Percentiles rank a stretch among this genome's conserved stretches.
phyloP scores from a whole-genome alignment of 2,888 invertebrate species.

The Boloria selene region DNA sequence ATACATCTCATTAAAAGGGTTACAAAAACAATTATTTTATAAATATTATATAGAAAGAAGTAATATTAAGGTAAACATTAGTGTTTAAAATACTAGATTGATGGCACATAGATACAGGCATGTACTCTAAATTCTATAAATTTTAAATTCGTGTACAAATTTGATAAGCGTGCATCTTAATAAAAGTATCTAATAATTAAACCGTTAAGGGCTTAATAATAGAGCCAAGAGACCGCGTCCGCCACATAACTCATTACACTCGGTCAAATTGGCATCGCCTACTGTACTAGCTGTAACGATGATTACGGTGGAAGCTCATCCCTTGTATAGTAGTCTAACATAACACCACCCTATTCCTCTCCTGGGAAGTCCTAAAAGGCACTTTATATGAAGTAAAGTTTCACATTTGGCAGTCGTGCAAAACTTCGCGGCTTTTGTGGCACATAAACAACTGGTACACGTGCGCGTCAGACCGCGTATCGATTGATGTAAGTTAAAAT shows the following conservation, averaged over 20 bases:
- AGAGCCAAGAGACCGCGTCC: conserved; percentile 47
- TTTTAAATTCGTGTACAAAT: too few relatives aligned
- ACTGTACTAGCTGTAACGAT: conserved; percentile 73
- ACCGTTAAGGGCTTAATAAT: conserved; percentile 13
- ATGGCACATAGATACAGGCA: too few relatives aligned
- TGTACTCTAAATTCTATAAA: too few relatives aligned
- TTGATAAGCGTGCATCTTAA: not conserved
- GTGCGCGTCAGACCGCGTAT: conserved; percentile 71
- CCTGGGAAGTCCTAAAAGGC: conserved; percentile 73
- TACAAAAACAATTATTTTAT: conserved; percentile 3
- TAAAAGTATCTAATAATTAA: conserved; percentile 34
- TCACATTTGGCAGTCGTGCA: conserved; percentile 75
- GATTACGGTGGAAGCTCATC: conserved; percentile 67
- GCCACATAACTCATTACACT: conserved; percentile 66
- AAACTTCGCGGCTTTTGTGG: conserved; percentile 76
- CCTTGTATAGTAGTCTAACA: conserved; percentile 66
- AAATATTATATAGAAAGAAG: too few relatives aligned
- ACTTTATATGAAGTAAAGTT: conserved; percentile 62
- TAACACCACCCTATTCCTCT: conserved; percentile 57
- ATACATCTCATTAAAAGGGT: not conserved
- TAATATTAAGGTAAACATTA: too few relatives aligned
- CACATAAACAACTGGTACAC: conserved; percentile 77
- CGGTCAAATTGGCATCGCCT: conserved; percentile 70
- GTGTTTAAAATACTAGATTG: too few relatives aligned
- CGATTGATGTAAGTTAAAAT: conserved; percentile 79